These are phyloP conservation scores for Antheraea pernyi DNA, from an alignment of 1,140 invertebrate species.

Conservation along the genomic window DNA sequence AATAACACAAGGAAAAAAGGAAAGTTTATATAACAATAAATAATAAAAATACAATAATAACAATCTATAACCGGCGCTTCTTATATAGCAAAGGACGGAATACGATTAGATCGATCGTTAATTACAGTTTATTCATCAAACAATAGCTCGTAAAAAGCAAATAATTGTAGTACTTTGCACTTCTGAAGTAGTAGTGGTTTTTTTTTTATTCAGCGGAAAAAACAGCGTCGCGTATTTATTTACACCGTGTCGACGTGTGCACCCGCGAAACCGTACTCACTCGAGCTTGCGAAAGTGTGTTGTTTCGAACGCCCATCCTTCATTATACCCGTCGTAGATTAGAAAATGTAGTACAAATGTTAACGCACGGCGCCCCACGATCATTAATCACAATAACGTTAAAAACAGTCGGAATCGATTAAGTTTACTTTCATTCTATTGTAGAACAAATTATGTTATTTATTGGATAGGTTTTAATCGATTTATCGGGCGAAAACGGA, in stretches of 20 bases:
- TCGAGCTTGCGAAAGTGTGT: conserved; percentile 5
- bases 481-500: not conserved
- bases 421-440: conserved; percentile 14
- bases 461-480: not conserved
- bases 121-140: conserved; percentile 19
- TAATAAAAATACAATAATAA: not conserved
- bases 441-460: conserved; percentile 12
- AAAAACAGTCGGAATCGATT: conserved; percentile 9
- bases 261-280: not conserved
- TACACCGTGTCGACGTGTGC: not conserved
- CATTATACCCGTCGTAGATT: conserved; percentile 9
- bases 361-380: not conserved
- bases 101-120: conserved; percentile 20
- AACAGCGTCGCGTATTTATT: not conserved
- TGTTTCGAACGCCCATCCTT: conserved; percentile 8
- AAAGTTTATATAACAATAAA: conserved; percentile 1
- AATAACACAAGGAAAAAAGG: conserved; percentile 3
- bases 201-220: not conserved
- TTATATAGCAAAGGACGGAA: conserved; percentile 3
- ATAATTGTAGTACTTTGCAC: conserved; percentile 1
- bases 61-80: not conserved
- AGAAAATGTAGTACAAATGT: conserved; percentile 8
- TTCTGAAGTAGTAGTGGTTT: not conserved
- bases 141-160: conserved; percentile 22
- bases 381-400: conserved; percentile 10